Conservation (phyloP, 2,797 vertebrate genomes). For the Phalloptychus januarius region DNA sequence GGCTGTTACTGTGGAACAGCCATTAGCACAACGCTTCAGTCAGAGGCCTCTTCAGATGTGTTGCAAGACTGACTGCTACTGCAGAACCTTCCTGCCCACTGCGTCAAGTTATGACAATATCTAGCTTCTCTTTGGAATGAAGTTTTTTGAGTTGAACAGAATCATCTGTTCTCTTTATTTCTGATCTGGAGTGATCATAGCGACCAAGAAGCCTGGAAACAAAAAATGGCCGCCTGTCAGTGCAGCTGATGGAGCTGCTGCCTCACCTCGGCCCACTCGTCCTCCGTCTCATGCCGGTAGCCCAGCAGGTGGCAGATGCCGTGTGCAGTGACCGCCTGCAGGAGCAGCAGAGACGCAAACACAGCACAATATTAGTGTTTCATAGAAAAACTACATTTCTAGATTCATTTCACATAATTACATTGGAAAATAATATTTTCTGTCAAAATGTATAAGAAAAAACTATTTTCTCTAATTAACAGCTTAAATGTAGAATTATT, state of each 20-base stretch:
- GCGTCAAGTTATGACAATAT: neutral
- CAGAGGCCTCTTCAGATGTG: neutral
- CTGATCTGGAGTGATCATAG: neutral
- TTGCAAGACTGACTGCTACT: neutral
- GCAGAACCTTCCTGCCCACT: neutral
- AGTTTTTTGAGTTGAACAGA: neutral
- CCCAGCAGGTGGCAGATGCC: constrained; percentile 94
- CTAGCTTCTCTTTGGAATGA: neutral
- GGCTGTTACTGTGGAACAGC: too few relatives aligned
- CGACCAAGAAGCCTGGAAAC: neutral
- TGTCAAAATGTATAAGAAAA: neutral
- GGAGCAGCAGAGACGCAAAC: neutral
- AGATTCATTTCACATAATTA: neutral
- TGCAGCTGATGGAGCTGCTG: neutral
- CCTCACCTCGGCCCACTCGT: constrained; percentile 87
- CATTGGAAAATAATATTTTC: too few relatives aligned
- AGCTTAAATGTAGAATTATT: neutral
- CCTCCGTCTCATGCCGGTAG: constrained; percentile 87
- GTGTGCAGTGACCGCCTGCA: constrained; percentile 88
- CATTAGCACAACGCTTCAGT: neutral
- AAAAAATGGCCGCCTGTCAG: too few relatives aligned
- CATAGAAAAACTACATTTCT: neutral
- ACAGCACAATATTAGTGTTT: neutral
- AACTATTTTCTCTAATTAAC: neutral
- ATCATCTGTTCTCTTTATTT: too few relatives aligned